Percentiles rank a stretch among this genome's conserved stretches.
Conservation (phyloP, 2,113 vertebrate species). For the Vimba vimba region DNA sequence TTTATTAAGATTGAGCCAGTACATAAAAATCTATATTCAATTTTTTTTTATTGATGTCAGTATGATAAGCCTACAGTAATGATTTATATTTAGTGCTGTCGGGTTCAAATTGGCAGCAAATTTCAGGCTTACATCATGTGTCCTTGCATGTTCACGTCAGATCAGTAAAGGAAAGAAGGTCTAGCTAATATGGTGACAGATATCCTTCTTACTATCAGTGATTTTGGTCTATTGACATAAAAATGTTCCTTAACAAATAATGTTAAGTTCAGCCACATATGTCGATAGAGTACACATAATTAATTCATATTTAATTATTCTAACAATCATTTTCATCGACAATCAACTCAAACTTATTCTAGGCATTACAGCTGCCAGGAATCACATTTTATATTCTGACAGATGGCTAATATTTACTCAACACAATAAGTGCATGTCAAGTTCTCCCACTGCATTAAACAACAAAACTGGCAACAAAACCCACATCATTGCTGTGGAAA, state of each 20-base stretch:
- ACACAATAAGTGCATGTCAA: slow-evolving; percentile 31
- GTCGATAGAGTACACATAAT: neutral
- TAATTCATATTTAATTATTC: neutral
- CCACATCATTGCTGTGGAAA: slow-evolving; percentile 7
- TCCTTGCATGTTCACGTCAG: neutral
- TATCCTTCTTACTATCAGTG: neutral
- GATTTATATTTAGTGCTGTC: no score
- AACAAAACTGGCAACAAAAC: slow-evolving; percentile 50
- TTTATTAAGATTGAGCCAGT: no score
- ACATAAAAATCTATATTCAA: no score
- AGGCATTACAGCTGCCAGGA: neutral
- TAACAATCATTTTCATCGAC: neutral
- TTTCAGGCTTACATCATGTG: neutral
- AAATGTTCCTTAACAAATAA: neutral
- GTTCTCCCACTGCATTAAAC: neutral
- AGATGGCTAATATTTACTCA: neutral
- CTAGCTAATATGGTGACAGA: neutral
- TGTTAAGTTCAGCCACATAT: neutral
- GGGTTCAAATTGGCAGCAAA: neutral
- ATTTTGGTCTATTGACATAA: neutral
- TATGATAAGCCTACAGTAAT: no score
- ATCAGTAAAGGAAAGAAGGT: no score
- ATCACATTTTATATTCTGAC: neutral
- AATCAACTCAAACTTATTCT: neutral
- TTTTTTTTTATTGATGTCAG: no score